Evolutionary conservation across 2,888 invertebrate genomes (phyloP).

Genomic region (Bombylius major): DNA sequence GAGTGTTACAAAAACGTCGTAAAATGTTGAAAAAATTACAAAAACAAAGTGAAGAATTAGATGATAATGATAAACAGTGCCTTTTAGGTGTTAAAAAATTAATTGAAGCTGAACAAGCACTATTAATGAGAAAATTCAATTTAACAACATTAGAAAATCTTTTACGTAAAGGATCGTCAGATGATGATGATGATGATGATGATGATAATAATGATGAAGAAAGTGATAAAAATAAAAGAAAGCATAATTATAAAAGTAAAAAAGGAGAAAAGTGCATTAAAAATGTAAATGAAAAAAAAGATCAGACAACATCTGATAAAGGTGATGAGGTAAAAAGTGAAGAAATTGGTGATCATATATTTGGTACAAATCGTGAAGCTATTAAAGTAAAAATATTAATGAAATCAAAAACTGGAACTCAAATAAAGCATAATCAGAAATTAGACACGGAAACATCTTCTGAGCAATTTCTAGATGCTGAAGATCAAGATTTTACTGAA

Average conservation of each 20-base stretch:
- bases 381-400: slow-evolving; percentile 32
- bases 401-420: slow-evolving; percentile 23
- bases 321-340: neutral
- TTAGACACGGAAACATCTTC: neutral
- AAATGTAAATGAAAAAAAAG: neutral
- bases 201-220: neutral
- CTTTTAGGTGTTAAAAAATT: slow-evolving; percentile 10
- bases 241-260: too few species aligned
- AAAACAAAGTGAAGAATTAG: slow-evolving; percentile 8
- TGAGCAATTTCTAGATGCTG: slow-evolving; percentile 6
- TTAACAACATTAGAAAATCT: neutral
- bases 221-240: too few species aligned
- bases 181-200: neutral
- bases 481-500: slow-evolving; percentile 23
- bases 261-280: neutral
- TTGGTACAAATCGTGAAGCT: slow-evolving; percentile 31
- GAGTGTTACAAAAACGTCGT: slow-evolving; percentile 6
- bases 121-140: slow-evolving; percentile 9
- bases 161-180: neutral
- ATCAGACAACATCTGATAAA: slow-evolving; percentile 1
- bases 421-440: too few species aligned
- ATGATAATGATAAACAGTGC: slow-evolving; percentile 11
- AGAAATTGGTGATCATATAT: slow-evolving; percentile 24
- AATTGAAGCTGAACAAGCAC: slow-evolving; percentile 8
- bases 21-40: slow-evolving; percentile 7